Evolutionary conservation across 92 coral and sea anemone genomes (phyloP).

Genomic region (Heteractis magnifica): DNA sequence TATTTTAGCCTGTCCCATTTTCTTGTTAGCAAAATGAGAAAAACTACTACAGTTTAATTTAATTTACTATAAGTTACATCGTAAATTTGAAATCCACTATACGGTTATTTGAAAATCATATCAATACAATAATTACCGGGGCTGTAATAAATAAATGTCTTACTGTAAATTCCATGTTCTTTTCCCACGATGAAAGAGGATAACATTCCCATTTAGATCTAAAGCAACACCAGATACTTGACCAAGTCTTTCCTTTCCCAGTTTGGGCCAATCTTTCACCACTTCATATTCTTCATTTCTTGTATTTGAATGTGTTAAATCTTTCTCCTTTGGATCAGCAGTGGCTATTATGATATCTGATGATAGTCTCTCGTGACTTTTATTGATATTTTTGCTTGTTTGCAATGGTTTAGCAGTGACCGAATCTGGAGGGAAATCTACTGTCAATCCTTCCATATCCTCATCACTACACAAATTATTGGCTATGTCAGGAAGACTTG

Average conservation of each 20-base stretch:
- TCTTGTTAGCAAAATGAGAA: too few relatives aligned
- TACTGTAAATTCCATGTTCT: conserved; percentile 81
- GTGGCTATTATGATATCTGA: neutral
- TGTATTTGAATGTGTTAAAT: neutral
- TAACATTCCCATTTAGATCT: conserved; percentile 64
- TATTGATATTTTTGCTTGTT: neutral
- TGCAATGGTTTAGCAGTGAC: conserved; percentile 28
- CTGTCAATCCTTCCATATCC: conserved; percentile 11
- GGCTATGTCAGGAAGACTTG: conserved; percentile 20
- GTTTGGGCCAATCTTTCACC: conserved; percentile 84
- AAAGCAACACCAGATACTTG: conserved; percentile 89
- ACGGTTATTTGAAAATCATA: too few relatives aligned
- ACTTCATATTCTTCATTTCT: conserved; percentile 23
- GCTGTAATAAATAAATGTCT: conserved; percentile 3
- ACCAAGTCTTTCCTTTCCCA: conserved; percentile 59
- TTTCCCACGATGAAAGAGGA: conserved; percentile 86
- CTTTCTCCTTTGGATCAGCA: neutral
- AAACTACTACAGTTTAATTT: too few relatives aligned
- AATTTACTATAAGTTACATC: too few relatives aligned
- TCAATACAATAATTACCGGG: too few relatives aligned
- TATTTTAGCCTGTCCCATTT: too few relatives aligned
- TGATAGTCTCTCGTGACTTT: conserved; percentile 7
- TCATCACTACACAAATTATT: conserved; percentile 48
- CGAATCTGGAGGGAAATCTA: conserved; percentile 53
- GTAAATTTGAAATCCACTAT: too few relatives aligned